Conservation (phyloP, 2,888 invertebrate genomes). For the Cheilosia urbana region DNA sequence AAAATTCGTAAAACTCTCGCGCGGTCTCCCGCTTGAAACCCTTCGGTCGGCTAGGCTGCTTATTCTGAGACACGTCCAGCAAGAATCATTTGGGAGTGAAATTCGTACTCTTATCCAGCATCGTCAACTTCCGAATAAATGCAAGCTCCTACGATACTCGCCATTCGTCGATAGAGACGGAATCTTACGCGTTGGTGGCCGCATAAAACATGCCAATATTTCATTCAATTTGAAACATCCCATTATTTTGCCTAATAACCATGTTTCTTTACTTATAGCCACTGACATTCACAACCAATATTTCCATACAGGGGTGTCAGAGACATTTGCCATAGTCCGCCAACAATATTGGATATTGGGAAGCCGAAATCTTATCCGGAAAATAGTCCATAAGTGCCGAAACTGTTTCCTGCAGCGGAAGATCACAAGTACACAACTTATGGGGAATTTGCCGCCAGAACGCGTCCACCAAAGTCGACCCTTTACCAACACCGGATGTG, state of each 20-base stretch:
- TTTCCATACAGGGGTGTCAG: constrained; percentile 49
- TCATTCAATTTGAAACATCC: constrained; percentile 42
- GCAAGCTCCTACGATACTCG: not conserved
- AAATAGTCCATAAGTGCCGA: constrained; percentile 37
- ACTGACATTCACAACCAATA: constrained; percentile 39
- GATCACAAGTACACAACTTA: constrained; percentile 32
- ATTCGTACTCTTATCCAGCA: constrained; percentile 4
- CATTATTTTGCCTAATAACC: constrained; percentile 39
- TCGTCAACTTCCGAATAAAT: constrained; percentile 15
- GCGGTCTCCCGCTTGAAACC: no score
- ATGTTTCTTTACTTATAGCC: constrained; percentile 34
- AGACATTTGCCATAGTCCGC: constrained; percentile 27
- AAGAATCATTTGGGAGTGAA: not conserved
- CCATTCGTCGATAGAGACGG: constrained; percentile 33
- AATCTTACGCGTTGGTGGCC: not conserved
- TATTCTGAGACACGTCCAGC: no score
- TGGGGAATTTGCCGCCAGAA: constrained; percentile 48
- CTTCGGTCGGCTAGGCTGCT: not conserved
- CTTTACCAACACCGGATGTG: constrained; percentile 43
- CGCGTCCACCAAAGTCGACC: constrained; percentile 23
- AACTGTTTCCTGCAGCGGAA: constrained; percentile 61
- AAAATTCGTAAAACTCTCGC: no score
- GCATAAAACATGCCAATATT: no score
- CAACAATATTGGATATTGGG: constrained; percentile 66
- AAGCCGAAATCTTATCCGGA: constrained; percentile 46